These are phyloP conservation scores for Eucera pruinosa DNA, from an alignment of 2,888 invertebrate genomes.

Conservation along the genomic window DNA sequence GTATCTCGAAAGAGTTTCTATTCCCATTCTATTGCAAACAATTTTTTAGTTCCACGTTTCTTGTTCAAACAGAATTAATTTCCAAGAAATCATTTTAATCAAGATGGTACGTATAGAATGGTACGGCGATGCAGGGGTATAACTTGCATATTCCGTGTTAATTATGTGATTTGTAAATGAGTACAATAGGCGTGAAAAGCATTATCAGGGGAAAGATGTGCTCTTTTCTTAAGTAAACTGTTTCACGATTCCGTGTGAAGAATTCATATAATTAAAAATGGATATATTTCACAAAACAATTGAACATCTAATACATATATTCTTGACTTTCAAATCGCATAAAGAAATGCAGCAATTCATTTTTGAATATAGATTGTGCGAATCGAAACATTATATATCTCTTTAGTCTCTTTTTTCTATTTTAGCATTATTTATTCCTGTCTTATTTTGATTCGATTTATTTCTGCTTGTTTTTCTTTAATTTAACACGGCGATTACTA, in stretches of 20 bases:
- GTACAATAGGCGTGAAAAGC: slow-evolving; percentile 17
- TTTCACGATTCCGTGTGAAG: background rate
- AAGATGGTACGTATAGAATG: slow-evolving; percentile 46
- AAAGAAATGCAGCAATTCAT: too few species aligned
- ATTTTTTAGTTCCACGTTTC: slow-evolving; percentile 44
- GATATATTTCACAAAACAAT: too few species aligned
- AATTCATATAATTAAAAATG: background rate
- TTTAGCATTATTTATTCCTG: too few species aligned
- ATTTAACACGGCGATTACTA: too few species aligned
- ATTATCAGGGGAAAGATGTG: background rate
- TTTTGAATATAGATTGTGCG: too few species aligned
- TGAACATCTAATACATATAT: too few species aligned
- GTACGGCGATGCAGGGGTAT: slow-evolving; percentile 11
- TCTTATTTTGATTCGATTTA: too few species aligned
- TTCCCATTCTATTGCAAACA: slow-evolving; percentile 6
- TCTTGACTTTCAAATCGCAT: too few species aligned
- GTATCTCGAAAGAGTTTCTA: slow-evolving; percentile 6
- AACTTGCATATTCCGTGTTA: slow-evolving; percentile 22
- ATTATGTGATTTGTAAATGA: slow-evolving; percentile 35
- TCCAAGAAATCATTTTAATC: slow-evolving; percentile 41
- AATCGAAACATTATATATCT: too few species aligned
- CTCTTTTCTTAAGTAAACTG: background rate
- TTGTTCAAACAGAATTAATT: slow-evolving; percentile 9
- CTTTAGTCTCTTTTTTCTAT: too few species aligned
- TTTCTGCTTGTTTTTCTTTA: too few species aligned